Percentiles rank a stretch among this genome's conserved stretches.
Evolutionary conservation across 2,888 invertebrate genomes (phyloP).

Genomic region (Abrostola triplasia): DNA sequence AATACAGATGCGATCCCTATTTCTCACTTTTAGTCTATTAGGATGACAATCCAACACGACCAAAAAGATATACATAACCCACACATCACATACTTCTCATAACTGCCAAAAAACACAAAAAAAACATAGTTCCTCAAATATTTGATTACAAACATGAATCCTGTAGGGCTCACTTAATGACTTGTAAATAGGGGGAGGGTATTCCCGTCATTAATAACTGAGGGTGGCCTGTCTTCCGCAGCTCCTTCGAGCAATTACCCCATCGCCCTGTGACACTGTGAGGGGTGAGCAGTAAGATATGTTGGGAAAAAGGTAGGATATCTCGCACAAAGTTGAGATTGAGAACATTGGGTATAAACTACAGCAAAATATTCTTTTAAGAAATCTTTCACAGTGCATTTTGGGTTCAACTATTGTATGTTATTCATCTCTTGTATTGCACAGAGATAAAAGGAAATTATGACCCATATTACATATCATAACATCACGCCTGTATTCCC

Average conservation of each 20-base stretch:
- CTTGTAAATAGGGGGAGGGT: slow-evolving; percentile 73
- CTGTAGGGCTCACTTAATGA: slow-evolving; percentile 71
- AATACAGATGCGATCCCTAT: no score
- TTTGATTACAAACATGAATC: slow-evolving; percentile 69
- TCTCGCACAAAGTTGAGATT: no score
- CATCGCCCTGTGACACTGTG: slow-evolving; percentile 47
- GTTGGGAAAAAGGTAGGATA: neutral
- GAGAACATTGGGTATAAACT: no score
- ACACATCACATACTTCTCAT: neutral
- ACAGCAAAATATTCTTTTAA: no score
- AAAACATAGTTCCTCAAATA: slow-evolving; percentile 62
- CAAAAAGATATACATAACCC: no score
- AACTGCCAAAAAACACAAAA: slow-evolving; percentile 35
- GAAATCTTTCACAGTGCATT: no score
- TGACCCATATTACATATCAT: no score
- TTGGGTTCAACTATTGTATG: no score
- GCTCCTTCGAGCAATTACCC: slow-evolving; percentile 82
- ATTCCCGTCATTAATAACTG: slow-evolving; percentile 69
- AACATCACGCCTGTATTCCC: no score
- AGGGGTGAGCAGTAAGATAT: slow-evolving; percentile 27
- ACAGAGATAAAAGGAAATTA: no score
- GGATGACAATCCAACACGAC: neutral
- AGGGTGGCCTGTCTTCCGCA: slow-evolving; percentile 75
- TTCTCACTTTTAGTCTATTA: no score
- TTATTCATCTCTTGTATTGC: no score